phyloP scores from a whole-genome alignment of 2,888 invertebrate genomes.

The Leptinotarsa haldemani region DNA sequence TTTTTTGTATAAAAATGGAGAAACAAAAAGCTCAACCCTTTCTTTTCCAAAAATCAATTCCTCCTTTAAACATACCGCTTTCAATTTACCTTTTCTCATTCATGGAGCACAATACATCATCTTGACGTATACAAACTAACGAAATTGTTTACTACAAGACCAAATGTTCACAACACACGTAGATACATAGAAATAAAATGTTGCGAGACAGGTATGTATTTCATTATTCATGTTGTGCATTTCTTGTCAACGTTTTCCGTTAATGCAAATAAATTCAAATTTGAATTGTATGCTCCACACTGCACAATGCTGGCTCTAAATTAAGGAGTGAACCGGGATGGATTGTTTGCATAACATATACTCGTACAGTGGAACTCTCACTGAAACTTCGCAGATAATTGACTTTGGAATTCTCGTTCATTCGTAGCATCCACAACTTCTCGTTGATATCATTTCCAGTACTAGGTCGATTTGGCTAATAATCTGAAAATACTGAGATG shows the following conservation, averaged over 20 bases:
- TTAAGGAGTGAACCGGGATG: neutral
- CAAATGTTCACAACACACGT: neutral
- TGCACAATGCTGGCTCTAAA: conserved; percentile 1
- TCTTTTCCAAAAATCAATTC: no score
- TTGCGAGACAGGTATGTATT: neutral
- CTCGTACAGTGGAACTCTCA: neutral
- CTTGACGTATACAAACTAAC: neutral
- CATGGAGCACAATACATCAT: neutral
- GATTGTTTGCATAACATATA: conserved; percentile 12
- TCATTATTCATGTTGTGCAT: conserved; percentile 4
- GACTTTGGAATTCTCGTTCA: neutral
- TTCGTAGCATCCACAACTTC: neutral
- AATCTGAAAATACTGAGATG: neutral
- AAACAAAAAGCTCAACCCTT: no score
- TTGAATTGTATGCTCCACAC: conserved; percentile 5
- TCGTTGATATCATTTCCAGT: neutral
- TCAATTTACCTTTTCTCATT: neutral
- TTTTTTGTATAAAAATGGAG: no score
- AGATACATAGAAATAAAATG: neutral
- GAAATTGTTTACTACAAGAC: no score
- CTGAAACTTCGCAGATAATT: conserved; percentile 4
- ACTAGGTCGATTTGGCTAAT: neutral
- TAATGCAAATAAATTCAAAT: conserved; percentile 13
- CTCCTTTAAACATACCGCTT: neutral
- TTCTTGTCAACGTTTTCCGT: conserved; percentile 18